A percentile compares a stretch with the other conserved stretches of the same genome.
These are phyloP conservation scores for Esox lucius DNA, from an alignment of 2,797 vertebrate genomes.

Conservation along the genomic window DNA sequence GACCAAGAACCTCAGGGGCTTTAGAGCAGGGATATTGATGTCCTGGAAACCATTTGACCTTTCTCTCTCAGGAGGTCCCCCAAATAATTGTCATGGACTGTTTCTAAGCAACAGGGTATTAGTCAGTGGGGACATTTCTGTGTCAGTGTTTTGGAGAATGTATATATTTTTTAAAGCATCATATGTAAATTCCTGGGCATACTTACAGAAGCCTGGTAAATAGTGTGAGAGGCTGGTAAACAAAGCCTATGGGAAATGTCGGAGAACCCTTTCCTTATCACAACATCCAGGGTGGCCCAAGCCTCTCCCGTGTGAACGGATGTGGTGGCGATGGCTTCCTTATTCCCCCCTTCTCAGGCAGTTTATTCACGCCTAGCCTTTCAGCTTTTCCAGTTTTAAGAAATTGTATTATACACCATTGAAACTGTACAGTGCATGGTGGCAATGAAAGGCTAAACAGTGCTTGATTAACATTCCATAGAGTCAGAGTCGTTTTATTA, in stretches of 20 bases:
- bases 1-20: too few relatives aligned
- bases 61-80: neutral
- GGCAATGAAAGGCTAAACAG: too few relatives aligned
- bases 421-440: neutral
- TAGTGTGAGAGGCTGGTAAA: neutral
- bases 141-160: conserved; percentile 12
- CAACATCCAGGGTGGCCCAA: neutral
- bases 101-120: conserved; percentile 30
- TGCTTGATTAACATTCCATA: conserved; percentile 6
- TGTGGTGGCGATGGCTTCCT: neutral
- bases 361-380: neutral
- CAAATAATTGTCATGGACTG: conserved; percentile 38
- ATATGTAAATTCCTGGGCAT: neutral
- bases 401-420: neutral
- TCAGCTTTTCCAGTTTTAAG: neutral
- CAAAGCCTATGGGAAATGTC: neutral
- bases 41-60: neutral
- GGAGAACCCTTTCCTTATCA: neutral
- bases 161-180: too few relatives aligned
- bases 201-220: neutral
- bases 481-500: neutral
- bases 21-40: too few relatives aligned
- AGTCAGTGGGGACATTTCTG: neutral
- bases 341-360: neutral
- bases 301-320: neutral